Conservation (phyloP, 2,113 vertebrate species). For the Pogona vitticeps region DNA sequence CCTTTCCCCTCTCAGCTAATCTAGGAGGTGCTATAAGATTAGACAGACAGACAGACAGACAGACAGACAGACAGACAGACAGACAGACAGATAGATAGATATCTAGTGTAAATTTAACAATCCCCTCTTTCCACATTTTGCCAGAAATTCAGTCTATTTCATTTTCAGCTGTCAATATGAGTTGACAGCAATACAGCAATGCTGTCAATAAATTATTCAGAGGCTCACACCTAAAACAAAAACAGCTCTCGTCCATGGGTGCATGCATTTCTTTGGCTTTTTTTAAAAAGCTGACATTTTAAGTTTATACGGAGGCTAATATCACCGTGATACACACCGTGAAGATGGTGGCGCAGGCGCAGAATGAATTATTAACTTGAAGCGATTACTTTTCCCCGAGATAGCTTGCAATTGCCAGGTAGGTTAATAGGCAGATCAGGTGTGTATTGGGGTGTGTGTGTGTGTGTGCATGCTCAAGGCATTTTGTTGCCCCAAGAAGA, state of each 20-base stretch:
- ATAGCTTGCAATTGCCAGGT: conserved; percentile 41
- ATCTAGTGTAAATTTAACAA: neutral
- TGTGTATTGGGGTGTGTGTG: too few relatives aligned
- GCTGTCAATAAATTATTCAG: conserved; percentile 67
- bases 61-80: too few relatives aligned
- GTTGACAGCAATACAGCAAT: conserved; percentile 55
- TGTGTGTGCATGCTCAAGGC: too few relatives aligned
- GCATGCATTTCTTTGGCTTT: neutral
- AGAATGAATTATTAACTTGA: conserved; percentile 62
- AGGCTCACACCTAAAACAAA: conserved; percentile 55
- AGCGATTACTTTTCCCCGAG: conserved; percentile 53
- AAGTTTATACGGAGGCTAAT: conserved; percentile 46
- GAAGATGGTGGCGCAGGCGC: conserved; percentile 40
- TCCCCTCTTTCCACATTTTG: conserved; percentile 37
- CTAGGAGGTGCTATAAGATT: too few relatives aligned
- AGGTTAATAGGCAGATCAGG: too few relatives aligned
- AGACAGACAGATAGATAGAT: too few relatives aligned
- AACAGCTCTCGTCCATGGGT: neutral
- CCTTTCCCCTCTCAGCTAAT: too few relatives aligned
- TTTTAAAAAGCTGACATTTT: conserved; percentile 48
- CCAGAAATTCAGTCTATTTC: conserved; percentile 46
- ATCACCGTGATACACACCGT: conserved; percentile 35
- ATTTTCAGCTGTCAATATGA: conserved; percentile 64
- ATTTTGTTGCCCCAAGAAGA: too few relatives aligned
- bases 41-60: neutral